Conservation (phyloP, 2,113 vertebrate species). For the Merops nubicus region DNA sequence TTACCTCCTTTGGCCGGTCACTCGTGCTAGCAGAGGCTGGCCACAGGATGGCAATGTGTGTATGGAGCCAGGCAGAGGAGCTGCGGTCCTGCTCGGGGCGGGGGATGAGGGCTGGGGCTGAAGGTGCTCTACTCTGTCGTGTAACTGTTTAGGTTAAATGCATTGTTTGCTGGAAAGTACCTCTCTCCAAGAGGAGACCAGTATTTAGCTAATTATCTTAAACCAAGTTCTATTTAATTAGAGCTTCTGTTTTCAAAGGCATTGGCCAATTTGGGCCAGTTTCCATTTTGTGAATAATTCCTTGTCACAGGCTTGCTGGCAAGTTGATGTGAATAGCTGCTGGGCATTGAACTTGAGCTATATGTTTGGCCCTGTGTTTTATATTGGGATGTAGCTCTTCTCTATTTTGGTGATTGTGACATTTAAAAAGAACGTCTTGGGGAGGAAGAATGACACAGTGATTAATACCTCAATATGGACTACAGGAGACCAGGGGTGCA, state of each 20-base stretch:
- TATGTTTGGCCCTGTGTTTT: background rate
- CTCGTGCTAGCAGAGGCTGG: background rate
- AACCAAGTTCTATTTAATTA: conserved; percentile 5
- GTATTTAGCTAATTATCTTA: background rate
- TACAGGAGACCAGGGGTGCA: background rate
- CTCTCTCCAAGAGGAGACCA: background rate
- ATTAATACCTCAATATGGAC: background rate
- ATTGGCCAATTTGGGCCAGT: background rate
- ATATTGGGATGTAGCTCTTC: background rate
- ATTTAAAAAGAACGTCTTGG: background rate
- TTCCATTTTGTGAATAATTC: conserved; percentile 19
- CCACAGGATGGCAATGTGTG: conserved; percentile 43
- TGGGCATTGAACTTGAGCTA: background rate
- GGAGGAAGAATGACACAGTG: background rate
- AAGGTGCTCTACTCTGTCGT: background rate
- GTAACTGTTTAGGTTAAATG: background rate
- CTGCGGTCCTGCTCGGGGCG: background rate
- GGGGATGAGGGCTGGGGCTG: background rate
- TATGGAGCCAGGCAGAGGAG: background rate
- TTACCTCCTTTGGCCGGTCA: background rate
- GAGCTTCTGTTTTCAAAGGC: conserved; percentile 37
- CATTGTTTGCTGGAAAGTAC: background rate
- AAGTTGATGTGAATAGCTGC: background rate
- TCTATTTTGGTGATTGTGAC: background rate
- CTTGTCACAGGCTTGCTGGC: conserved; percentile 15